A percentile compares a stretch with the other conserved stretches of the same genome.
These are phyloP conservation scores for Elegia similella DNA, from an alignment of 2,888 invertebrate species.

Conservation along the genomic window DNA sequence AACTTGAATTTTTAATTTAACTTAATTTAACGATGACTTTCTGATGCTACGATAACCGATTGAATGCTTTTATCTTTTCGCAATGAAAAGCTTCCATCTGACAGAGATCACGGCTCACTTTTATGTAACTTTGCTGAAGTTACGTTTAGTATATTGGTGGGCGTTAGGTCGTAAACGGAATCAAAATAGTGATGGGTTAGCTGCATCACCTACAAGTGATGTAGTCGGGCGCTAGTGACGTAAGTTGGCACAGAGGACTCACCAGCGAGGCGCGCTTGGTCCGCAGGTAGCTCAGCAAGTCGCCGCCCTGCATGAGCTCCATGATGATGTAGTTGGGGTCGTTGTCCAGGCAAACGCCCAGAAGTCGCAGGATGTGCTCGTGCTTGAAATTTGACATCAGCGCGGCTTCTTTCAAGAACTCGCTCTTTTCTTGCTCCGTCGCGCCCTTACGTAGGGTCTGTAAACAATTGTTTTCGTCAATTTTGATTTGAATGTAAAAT, in stretches of 20 bases:
- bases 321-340: constrained; percentile 96
- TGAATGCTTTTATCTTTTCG: too few relatives aligned
- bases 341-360: constrained; percentile 97
- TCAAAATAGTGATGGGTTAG: too few relatives aligned
- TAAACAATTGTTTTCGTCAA: neutral
- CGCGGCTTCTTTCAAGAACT: constrained; percentile 97
- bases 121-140: too few relatives aligned
- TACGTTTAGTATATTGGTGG: too few relatives aligned
- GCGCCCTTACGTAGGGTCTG: constrained; percentile 96
- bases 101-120: too few relatives aligned
- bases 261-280: constrained; percentile 89
- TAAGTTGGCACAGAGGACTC: constrained; percentile 32
- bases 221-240: too few relatives aligned
- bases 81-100: too few relatives aligned
- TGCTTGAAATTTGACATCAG: constrained; percentile 99
- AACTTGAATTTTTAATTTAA: too few relatives aligned
- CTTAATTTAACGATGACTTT: too few relatives aligned
- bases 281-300: constrained; percentile 94
- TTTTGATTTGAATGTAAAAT: neutral
- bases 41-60: too few relatives aligned
- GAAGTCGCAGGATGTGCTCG: constrained; percentile 94
- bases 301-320: constrained; percentile 99
- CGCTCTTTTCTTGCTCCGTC: constrained; percentile 92
- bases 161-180: too few relatives aligned
- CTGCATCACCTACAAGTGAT: too few relatives aligned